Conservation (phyloP, 2,888 invertebrate species). For the Drosophila histrio region DNA sequence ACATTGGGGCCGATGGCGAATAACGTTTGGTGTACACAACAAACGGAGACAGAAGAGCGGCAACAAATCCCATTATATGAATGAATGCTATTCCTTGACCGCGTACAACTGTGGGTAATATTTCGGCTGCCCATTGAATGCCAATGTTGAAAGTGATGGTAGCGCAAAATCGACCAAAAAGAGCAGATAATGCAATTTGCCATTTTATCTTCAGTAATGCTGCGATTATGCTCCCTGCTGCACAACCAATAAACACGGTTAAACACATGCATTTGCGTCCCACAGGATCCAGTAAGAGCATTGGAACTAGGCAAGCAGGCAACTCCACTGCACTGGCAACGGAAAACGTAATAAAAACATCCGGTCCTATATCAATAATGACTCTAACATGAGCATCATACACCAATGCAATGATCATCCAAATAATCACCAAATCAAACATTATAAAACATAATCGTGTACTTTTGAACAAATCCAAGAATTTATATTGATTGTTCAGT, state of each 20-base stretch:
- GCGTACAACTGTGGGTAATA: conserved; percentile 93
- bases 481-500: conserved; percentile 88
- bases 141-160: conserved; percentile 95
- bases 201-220: conserved; percentile 89
- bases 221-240: conserved; percentile 91
- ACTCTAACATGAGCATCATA: conserved; percentile 94
- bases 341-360: conserved; percentile 92
- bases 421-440: conserved; percentile 88
- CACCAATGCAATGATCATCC: conserved; percentile 93
- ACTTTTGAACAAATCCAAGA: conserved; percentile 90
- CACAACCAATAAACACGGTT: conserved; percentile 91
- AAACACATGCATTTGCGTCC: conserved; percentile 93
- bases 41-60: conserved; percentile 91
- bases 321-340: conserved; percentile 92
- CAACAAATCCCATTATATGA: conserved; percentile 94
- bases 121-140: conserved; percentile 93
- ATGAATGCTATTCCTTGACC: conserved; percentile 94
- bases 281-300: conserved; percentile 89
- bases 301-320: conserved; percentile 93
- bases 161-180: conserved; percentile 92
- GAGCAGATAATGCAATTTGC: conserved; percentile 90
- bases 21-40: conserved; percentile 89
- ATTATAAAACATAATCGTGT: conserved; percentile 90
- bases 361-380: conserved; percentile 90
- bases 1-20: conserved; percentile 24